Conservation (phyloP, 2,113 vertebrate genomes). For the Oncorhynchus mykiss region DNA sequence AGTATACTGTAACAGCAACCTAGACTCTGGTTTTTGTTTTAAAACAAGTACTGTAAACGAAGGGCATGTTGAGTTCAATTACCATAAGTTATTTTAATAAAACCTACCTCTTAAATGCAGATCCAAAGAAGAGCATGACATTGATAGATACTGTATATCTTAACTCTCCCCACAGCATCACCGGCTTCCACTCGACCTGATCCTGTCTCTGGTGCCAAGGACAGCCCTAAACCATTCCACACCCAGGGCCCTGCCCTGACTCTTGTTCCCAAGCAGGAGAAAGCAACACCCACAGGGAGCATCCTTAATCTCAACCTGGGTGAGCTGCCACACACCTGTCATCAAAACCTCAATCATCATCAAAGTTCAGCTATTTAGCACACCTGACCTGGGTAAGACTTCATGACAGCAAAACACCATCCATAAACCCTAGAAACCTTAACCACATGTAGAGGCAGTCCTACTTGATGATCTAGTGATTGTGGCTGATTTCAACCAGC, state of each 20-base stretch:
- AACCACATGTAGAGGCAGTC: too few relatives aligned
- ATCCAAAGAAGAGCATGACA: neutral
- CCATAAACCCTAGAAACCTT: too few relatives aligned
- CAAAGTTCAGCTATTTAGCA: neutral
- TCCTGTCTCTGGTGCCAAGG: slow-evolving; percentile 81
- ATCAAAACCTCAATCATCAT: neutral
- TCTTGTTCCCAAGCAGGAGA: slow-evolving; percentile 81
- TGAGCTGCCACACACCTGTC: slow-evolving; percentile 62
- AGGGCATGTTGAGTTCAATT: too few relatives aligned
- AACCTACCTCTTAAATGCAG: too few relatives aligned
- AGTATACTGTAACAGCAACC: neutral
- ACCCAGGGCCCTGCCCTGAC: slow-evolving; percentile 55
- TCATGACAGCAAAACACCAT: too few relatives aligned
- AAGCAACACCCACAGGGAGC: slow-evolving; percentile 84
- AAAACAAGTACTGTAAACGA: too few relatives aligned
- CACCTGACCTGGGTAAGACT: neutral
- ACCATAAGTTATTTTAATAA: too few relatives aligned
- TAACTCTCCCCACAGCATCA: slow-evolving; percentile 74
- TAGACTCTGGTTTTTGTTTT: neutral
- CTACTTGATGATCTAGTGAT: too few relatives aligned
- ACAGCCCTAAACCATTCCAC: slow-evolving; percentile 81
- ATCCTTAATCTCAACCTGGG: slow-evolving; percentile 97
- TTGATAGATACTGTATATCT: neutral
- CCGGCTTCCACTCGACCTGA: slow-evolving; percentile 79
- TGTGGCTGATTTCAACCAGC: too few relatives aligned